Conservation (phyloP, 1,140 invertebrate genomes). For the Hestina assimilis region DNA sequence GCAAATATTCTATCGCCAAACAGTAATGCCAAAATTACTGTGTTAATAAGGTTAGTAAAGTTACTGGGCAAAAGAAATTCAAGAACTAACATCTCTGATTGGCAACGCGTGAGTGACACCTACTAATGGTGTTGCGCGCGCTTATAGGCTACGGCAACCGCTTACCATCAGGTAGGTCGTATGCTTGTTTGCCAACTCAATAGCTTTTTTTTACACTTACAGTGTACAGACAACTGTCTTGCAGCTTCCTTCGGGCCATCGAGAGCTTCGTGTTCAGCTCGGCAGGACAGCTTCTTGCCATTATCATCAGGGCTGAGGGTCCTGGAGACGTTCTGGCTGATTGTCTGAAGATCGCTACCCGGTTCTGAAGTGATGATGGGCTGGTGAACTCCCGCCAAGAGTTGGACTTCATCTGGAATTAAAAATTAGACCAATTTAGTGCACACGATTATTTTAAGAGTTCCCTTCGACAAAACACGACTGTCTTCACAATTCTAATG, state of each 20-base stretch:
- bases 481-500: no score
- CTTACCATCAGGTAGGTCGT: background rate
- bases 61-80: no score
- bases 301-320: constrained; percentile 82
- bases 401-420: constrained; percentile 80
- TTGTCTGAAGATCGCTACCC: constrained; percentile 76
- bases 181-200: background rate
- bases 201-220: constrained; percentile 72
- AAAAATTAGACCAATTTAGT: no score
- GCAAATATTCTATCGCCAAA: no score
- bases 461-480: no score
- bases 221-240: constrained; percentile 80
- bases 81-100: no score
- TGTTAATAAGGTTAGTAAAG: no score
- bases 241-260: constrained; percentile 64
- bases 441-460: no score
- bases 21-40: no score
- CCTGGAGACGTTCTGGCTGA: constrained; percentile 82
- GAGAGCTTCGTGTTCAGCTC: constrained; percentile 81
- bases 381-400: constrained; percentile 78
- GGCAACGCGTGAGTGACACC: no score
- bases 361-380: constrained; percentile 72
- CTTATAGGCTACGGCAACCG: no score
- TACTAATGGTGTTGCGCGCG: no score
- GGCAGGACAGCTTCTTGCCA: constrained; percentile 81